Percentiles rank a stretch among this genome's conserved stretches.
phyloP scores from a whole-genome alignment of 2,113 vertebrate species.

The Callochromis pleurospilus region DNA sequence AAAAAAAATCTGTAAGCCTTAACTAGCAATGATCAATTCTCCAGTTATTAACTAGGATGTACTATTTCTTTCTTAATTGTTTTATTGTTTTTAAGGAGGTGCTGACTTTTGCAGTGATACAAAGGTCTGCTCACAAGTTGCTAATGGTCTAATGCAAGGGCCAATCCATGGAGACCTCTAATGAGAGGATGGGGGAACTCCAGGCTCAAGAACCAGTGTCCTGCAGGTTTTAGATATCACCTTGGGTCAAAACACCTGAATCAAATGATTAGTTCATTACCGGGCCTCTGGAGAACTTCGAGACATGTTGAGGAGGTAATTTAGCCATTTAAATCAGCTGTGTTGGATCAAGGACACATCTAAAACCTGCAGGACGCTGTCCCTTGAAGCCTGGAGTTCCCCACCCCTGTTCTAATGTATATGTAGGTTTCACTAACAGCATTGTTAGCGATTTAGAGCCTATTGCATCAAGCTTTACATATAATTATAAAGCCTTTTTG shows the following conservation, averaged over 20 bases:
- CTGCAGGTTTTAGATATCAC: not conserved
- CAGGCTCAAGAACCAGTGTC: not conserved
- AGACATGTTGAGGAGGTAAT: not conserved
- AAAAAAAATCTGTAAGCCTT: not conserved
- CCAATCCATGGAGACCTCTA: not conserved
- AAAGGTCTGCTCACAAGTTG: not conserved
- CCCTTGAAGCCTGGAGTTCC: not conserved
- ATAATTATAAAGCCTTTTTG: not conserved
- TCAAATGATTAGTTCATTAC: not conserved
- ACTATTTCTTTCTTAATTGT: not conserved
- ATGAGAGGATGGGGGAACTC: not conserved
- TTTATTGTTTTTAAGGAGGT: not conserved
- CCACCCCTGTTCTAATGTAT: not conserved
- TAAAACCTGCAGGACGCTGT: not conserved
- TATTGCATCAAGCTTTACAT: not conserved
- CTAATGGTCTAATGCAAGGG: not conserved
- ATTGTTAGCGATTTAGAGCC: not conserved
- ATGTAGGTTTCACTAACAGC: not conserved
- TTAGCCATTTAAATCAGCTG: not conserved
- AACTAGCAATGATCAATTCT: not conserved
- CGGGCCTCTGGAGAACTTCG: not conserved
- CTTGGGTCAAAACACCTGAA: not conserved
- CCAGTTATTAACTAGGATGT: not conserved
- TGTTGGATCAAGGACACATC: not conserved
- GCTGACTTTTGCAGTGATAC: conserved; percentile 18